Conservation (phyloP, 2,888 invertebrate genomes). For the Andrena bucephala region DNA sequence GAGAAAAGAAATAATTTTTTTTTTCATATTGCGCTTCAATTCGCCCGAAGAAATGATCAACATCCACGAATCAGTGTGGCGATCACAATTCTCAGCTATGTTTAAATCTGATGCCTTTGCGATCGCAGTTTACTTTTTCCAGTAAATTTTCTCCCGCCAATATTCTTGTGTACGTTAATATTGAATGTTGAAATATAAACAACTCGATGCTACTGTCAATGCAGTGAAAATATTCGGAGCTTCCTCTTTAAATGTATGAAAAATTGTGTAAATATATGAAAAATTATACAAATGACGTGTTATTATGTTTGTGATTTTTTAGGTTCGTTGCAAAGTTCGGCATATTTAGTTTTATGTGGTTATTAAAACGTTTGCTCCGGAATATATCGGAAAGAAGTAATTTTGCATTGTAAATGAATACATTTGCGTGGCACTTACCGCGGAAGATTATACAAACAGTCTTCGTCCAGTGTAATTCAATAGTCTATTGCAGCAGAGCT, state of each 20-base stretch:
- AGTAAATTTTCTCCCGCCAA: constrained; percentile 20
- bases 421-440: background rate
- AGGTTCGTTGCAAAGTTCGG: background rate
- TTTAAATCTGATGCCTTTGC: constrained; percentile 15
- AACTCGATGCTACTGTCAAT: background rate
- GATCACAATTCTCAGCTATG: background rate
- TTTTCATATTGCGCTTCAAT: no score
- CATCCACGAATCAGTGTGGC: no score
- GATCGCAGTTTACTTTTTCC: constrained; percentile 1
- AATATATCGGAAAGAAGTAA: background rate
- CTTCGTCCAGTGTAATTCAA: background rate
- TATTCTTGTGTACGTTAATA: background rate
- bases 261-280: background rate
- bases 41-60: no score
- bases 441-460: background rate
- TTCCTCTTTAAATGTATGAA: background rate
- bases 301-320: background rate
- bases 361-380: background rate
- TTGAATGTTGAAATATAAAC: background rate
- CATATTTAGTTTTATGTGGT: background rate
- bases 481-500: background rate
- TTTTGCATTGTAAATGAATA: background rate
- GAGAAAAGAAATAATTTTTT: no score
- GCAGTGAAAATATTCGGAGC: background rate
- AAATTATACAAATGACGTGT: background rate